Evolutionary conservation across 2,113 vertebrate genomes (phyloP).

Genomic region (Anguilla rostrata): DNA sequence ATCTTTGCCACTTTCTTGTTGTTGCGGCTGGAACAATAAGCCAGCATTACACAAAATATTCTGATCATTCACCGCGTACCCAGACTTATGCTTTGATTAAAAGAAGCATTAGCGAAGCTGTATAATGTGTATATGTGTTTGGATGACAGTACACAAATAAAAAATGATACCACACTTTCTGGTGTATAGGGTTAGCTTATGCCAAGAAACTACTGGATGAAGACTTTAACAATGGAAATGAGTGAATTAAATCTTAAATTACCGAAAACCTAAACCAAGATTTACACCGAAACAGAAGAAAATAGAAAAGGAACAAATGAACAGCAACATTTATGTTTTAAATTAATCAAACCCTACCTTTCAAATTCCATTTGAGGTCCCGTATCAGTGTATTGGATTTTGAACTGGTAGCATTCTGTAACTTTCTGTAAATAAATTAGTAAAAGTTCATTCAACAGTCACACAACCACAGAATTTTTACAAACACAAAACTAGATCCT

Average conservation of each 20-base stretch:
- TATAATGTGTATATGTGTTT: not conserved
- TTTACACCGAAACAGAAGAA: not conserved
- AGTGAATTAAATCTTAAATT: too few relatives aligned
- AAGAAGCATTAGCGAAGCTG: not conserved
- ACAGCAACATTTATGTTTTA: not conserved
- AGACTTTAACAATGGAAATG: not conserved
- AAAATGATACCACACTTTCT: not conserved
- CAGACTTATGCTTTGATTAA: not conserved
- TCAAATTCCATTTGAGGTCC: conserved; percentile 84
- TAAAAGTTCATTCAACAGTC: not conserved
- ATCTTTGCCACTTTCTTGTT: conserved; percentile 57
- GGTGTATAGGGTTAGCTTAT: too few relatives aligned
- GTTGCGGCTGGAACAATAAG: conserved; percentile 53
- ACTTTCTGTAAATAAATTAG: conserved; percentile 76
- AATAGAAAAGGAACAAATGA: not conserved
- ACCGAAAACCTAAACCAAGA: not conserved
- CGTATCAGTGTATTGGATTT: conserved; percentile 80
- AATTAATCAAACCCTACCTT: conserved; percentile 69
- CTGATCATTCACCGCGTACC: not conserved
- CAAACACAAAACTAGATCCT: not conserved
- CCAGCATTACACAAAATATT: not conserved
- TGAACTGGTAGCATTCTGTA: conserved; percentile 95
- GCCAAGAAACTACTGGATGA: too few relatives aligned
- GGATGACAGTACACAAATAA: not conserved
- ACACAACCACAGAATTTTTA: not conserved